A percentile compares a stretch with the other conserved stretches of the same genome.
phyloP scores from a whole-genome alignment of 2,888 invertebrate species.

The Dryococelus australis region DNA sequence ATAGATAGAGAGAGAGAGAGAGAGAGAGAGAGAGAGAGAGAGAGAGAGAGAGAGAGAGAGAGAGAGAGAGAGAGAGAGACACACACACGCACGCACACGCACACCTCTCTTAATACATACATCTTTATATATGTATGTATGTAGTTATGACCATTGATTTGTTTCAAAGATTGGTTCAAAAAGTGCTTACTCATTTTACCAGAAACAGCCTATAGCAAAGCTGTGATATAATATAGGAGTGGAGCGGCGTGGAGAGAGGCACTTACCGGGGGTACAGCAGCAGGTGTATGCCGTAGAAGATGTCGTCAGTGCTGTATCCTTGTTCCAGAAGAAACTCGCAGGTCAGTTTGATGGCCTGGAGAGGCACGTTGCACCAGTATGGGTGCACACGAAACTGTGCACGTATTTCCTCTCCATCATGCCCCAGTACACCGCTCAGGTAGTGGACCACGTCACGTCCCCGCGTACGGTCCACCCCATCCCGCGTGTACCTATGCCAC shows the following conservation, averaged over 20 bases:
- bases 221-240: no score
- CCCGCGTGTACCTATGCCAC: slow-evolving; percentile 59
- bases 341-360: slow-evolving; percentile 66
- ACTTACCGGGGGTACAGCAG: slow-evolving; percentile 73
- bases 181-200: no score
- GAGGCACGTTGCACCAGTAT: slow-evolving; percentile 69
- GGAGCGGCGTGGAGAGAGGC: not conserved
- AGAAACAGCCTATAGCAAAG: no score
- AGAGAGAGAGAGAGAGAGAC: no score
- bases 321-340: slow-evolving; percentile 63
- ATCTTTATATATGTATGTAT: no score
- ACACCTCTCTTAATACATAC: no score
- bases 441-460: slow-evolving; percentile 59
- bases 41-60: no score
- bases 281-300: slow-evolving; percentile 68
- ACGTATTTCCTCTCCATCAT: slow-evolving; percentile 53
- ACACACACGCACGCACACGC: no score
- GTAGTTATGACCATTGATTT: no score
- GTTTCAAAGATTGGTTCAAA: no score
- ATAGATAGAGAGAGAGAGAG: no score
- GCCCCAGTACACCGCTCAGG: slow-evolving; percentile 56
- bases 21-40: no score
- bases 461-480: slow-evolving; percentile 61
- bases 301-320: slow-evolving; percentile 63
- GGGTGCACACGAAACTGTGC: slow-evolving; percentile 65